These are phyloP conservation scores for Sus scrofa DNA, from an alignment of 2,113 vertebrate genomes.

Conservation along the genomic window T2T-Sscrofa CM000813.6:137544001-137544500, in stretches of 20 bases:
- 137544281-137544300: not conserved
- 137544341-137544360: conserved; percentile 44
- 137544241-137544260: conserved; percentile 25
- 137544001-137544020: conserved; percentile 83
- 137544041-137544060: conserved; percentile 87
- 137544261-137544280: not conserved
- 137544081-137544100: conserved; percentile 86
- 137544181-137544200: conserved; percentile 75
- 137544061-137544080: conserved; percentile 90
- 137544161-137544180: conserved; percentile 77
- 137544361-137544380: not conserved
- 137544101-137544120: conserved; percentile 89
- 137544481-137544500: no score
- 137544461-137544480: no score
- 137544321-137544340: not conserved
- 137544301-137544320: not conserved
- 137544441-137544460: conserved; percentile 47
- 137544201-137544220: conserved; percentile 53
- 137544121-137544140: conserved; percentile 84
- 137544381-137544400: not conserved
- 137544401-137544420: conserved; percentile 7
- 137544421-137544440: conserved; percentile 45
- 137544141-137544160: conserved; percentile 85
- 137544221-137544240: conserved; percentile 83
- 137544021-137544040: conserved; percentile 82